A percentile compares a stretch with the other conserved stretches of the same genome.
Evolutionary conservation across 2,888 invertebrate genomes (phyloP).

Genomic region (Tortrix viridana): DNA sequence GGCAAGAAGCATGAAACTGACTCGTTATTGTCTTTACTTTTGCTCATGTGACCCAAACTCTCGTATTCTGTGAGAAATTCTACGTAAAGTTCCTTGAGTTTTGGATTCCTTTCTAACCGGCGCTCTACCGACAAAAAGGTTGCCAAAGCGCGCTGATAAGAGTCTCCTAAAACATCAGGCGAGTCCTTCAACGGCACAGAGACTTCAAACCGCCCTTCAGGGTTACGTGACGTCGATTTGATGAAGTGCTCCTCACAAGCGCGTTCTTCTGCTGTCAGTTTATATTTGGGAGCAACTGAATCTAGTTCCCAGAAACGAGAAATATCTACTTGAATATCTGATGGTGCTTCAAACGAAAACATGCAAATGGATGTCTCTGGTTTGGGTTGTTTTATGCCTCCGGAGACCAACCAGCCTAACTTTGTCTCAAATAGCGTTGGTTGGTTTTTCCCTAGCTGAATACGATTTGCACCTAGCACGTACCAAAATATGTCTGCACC

Average conservation of each 20-base stretch:
- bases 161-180: neutral
- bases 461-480: neutral
- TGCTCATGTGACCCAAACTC: neutral
- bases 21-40: neutral
- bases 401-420: neutral
- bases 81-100: neutral
- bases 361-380: slow-evolving; percentile 1
- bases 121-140: neutral
- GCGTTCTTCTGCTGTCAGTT: no score
- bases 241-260: no score
- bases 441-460: neutral
- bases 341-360: no score
- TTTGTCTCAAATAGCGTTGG: neutral
- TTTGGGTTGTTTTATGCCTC: neutral
- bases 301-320: no score
- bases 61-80: neutral
- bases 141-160: neutral
- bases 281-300: no score
- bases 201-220: no score
- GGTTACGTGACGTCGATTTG: no score
- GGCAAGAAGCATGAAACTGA: neutral
- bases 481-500: slow-evolving; percentile 1
- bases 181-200: neutral
- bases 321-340: no score
- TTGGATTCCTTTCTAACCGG: neutral